Base-by-base conservation (phyloP, 1,140 invertebrate genomes). In the Acyrthosiphon pisum region DNA sequence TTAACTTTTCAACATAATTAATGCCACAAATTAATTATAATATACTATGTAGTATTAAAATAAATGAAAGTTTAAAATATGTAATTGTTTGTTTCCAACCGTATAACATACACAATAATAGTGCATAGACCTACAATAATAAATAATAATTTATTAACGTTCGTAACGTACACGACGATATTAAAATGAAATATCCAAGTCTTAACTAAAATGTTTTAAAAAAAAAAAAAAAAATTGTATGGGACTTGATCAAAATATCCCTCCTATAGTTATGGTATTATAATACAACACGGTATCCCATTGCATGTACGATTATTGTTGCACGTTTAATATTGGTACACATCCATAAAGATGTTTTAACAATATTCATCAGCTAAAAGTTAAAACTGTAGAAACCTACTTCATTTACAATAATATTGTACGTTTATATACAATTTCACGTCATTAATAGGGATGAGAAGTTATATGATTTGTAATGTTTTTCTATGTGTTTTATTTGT, bases 1-100 rank as follows among this genome's bases (percentile, higher is more conserved):
- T 88, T 48, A 88, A 88, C 86, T 88, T 88, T 88, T 46, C 6
- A 30, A 88, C 86, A 50, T 88, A 88, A 88, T 50, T 88, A 88
- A 88, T 88, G 86, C 86, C 86, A 20, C 86, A 35, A 88, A 88
- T 88, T 88, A 48, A 48, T 88, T 88, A 88, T 88, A 50, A 88
- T 88, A 50, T 46, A 86, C 41, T 41, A n/a, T 68, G 60, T 68
- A n/a, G 37, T 81, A 35, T 81, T 35, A 81, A 81, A 81, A 83
- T 83, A 83, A 37, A 83, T 83, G 41, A 23, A 41, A 37, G 22
- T 37, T 83, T 37, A 83, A 83, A 83, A 83, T 83, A 86, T 4
- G 20, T 46, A 86, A 46, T 86, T 41, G 37, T 26, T 86, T 86
- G 23, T 44, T 44, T 8, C 41, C 46, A 41, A 30, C 23, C 46